A percentile compares a stretch with the other conserved stretches of the same genome.
Evolutionary conservation across 2,113 vertebrate species (phyloP).

Genomic region (Meleagris gallopavo): DNA sequence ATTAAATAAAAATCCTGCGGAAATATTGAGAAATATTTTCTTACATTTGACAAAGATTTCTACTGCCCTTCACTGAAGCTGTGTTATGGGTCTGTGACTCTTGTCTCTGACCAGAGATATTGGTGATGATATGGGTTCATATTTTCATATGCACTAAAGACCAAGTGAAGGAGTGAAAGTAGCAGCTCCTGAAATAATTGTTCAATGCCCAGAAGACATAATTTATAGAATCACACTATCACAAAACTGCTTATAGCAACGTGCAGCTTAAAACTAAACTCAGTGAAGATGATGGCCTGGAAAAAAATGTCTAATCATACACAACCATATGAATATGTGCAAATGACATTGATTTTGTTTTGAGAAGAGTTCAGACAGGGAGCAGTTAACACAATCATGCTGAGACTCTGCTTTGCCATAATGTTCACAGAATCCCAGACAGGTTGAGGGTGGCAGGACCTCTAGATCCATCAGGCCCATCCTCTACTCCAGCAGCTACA

Average conservation of each 20-base stretch:
- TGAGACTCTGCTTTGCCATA: background rate
- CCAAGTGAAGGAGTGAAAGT: background rate
- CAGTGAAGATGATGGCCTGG: background rate
- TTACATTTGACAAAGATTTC: background rate
- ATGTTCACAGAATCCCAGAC: background rate
- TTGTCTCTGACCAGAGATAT: background rate
- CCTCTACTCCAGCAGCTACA: background rate
- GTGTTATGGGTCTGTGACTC: background rate
- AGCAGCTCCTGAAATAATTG: background rate
- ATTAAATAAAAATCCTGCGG: background rate
- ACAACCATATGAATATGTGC: background rate
- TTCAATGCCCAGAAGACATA: background rate
- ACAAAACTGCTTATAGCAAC: too few species aligned
- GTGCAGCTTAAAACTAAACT: background rate
- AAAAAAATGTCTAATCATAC: background rate
- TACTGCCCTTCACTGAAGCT: background rate
- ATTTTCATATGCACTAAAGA: background rate
- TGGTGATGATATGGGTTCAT: background rate
- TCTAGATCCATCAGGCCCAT: background rate
- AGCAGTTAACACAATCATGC: background rate
- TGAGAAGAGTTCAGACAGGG: background rate
- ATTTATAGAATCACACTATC: background rate
- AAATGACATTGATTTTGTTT: background rate
- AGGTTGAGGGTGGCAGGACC: background rate
- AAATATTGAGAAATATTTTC: background rate